phyloP scores from a whole-genome alignment of 2,113 vertebrate genomes.

The Gallinago jamesoni region DNA sequence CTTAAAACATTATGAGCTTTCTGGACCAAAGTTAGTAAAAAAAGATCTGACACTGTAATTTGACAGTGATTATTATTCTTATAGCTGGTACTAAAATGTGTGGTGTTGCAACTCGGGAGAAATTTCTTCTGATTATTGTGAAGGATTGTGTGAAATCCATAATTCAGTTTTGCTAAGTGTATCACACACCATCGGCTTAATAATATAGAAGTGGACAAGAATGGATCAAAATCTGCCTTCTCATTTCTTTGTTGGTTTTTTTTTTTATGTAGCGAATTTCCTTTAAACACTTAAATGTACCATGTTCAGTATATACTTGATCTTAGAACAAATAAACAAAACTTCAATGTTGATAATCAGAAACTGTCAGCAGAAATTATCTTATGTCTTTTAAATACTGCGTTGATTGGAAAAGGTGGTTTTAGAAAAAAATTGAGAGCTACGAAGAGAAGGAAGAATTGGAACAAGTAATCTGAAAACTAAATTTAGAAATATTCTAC shows the following conservation, averaged over 20 bases:
- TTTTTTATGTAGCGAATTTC: background rate
- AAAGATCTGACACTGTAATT: background rate
- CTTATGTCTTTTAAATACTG: background rate
- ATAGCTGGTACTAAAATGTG: background rate
- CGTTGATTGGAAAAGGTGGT: background rate
- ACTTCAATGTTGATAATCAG: background rate
- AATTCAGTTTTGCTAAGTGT: background rate
- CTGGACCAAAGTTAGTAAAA: background rate
- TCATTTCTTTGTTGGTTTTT: background rate
- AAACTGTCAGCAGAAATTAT: background rate
- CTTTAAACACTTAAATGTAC: background rate
- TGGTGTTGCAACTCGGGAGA: background rate
- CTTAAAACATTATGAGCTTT: background rate
- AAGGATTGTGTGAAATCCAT: background rate
- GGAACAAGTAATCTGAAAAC: background rate
- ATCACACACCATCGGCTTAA: background rate
- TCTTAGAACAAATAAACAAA: background rate
- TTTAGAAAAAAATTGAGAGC: background rate
- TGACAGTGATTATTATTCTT: background rate
- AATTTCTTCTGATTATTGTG: background rate
- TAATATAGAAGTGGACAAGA: background rate
- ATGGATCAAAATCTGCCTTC: background rate
- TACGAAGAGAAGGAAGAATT: background rate
- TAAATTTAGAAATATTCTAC: background rate
- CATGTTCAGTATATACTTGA: background rate